phyloP scores from a whole-genome alignment of 2,797 vertebrate species.

The Nannoperca australis region DNA sequence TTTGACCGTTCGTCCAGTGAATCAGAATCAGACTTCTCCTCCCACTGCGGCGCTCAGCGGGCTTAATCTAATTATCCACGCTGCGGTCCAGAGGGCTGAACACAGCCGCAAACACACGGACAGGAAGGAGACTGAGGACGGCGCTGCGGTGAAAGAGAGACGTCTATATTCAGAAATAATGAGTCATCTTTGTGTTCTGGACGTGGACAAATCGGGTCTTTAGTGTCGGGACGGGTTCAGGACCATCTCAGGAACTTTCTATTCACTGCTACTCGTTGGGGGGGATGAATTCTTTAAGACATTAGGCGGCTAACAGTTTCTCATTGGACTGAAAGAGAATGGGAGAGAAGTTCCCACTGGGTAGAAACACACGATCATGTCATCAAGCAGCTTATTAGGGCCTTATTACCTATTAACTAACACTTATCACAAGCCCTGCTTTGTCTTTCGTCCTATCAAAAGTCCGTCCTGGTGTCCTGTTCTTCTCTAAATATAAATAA shows the following conservation, averaged over 20 bases:
- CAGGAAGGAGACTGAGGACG: not conserved
- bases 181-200: constrained; percentile 43
- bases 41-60: constrained; percentile 77
- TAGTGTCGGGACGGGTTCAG: constrained; percentile 21
- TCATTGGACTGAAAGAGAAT: constrained; percentile 6
- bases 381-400: too few relatives aligned
- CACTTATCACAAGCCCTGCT: too few relatives aligned
- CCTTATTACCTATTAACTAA: too few relatives aligned
- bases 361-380: not conserved
- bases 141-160: constrained; percentile 11
- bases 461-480: too few relatives aligned
- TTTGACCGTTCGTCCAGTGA: constrained; percentile 76
- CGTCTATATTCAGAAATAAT: constrained; percentile 8
- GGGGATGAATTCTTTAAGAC: constrained; percentile 19
- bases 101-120: constrained; percentile 46
- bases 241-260: constrained; percentile 8
- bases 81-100: constrained; percentile 76
- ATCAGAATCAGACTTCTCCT: constrained; percentile 62
- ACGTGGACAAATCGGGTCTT: constrained; percentile 12
- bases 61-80: constrained; percentile 90
- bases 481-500: too few relatives aligned
- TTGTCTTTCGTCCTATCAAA: not conserved
- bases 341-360: not conserved
- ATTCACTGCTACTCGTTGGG: not conserved
- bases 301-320: constrained; percentile 14